These are phyloP conservation scores for Ephialtes manifestator DNA, from an alignment of 2,888 invertebrate species.

Conservation along the genomic window DNA sequence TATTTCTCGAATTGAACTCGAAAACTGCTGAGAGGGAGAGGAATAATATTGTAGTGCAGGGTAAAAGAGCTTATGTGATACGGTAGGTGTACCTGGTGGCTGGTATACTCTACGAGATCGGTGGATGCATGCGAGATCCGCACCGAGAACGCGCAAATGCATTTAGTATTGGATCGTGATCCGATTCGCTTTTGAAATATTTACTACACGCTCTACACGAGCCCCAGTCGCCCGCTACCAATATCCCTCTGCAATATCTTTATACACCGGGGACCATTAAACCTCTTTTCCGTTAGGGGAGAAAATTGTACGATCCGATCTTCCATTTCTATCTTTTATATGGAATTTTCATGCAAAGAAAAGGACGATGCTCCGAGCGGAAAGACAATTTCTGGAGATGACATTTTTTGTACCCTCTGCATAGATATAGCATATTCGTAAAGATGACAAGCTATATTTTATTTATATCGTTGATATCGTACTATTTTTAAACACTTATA, in stretches of 20 bases:
- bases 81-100: conserved; percentile 24
- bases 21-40: conserved; percentile 55
- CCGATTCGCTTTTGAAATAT: conserved; percentile 76
- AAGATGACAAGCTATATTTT: conserved; percentile 7
- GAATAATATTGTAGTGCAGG: conserved; percentile 55
- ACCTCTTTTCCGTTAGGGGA: conserved; percentile 63
- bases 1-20: conserved; percentile 57
- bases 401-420: conserved; percentile 47
- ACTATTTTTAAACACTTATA: neutral
- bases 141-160: conserved; percentile 70
- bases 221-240: conserved; percentile 46
- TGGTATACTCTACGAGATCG: conserved; percentile 42
- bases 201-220: conserved; percentile 72
- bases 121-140: conserved; percentile 51
- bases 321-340: conserved; percentile 64
- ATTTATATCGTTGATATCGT: neutral
- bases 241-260: conserved; percentile 64
- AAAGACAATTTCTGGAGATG: conserved; percentile 53
- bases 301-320: conserved; percentile 68
- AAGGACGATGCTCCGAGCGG: conserved; percentile 41
- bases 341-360: conserved; percentile 68
- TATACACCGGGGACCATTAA: conserved; percentile 72
- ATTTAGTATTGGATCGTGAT: conserved; percentile 74
- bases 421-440: conserved; percentile 24
- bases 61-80: conserved; percentile 1